Conservation (phyloP, 1,140 invertebrate genomes). For the Euura saliciscinereae region DNA sequence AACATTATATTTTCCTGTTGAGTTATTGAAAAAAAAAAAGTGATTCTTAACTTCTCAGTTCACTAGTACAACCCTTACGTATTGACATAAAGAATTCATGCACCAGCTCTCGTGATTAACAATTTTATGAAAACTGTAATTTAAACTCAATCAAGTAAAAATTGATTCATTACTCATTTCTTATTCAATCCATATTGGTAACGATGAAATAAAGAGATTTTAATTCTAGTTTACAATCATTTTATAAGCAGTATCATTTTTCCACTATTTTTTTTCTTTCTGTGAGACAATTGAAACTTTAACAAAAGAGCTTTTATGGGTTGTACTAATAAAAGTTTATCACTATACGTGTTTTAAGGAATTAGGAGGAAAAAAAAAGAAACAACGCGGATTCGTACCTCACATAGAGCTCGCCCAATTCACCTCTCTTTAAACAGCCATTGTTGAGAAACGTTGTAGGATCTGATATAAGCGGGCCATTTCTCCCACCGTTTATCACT, state of each 20-base stretch:
- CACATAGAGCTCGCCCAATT: slow-evolving; percentile 61
- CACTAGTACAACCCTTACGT: neutral
- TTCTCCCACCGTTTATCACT: slow-evolving; percentile 47
- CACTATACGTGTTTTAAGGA: neutral
- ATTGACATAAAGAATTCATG: too few species aligned
- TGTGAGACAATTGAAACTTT: too few species aligned
- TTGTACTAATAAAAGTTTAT: neutral
- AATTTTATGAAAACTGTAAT: too few species aligned
- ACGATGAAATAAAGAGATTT: too few species aligned
- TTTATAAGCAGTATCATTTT: too few species aligned
- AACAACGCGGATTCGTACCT: slow-evolving; percentile 55
- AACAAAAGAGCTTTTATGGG: neutral
- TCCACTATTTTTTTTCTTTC: too few species aligned
- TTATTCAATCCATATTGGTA: too few species aligned
- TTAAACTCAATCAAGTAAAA: too few species aligned
- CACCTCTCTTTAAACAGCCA: slow-evolving; percentile 57
- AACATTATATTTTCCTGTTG: slow-evolving; percentile 32
- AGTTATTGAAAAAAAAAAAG: slow-evolving; percentile 26
- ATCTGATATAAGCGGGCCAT: slow-evolving; percentile 46
- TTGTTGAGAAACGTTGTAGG: slow-evolving; percentile 51
- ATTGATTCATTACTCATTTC: too few species aligned
- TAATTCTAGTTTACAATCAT: too few species aligned
- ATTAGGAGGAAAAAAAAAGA: slow-evolving; percentile 33
- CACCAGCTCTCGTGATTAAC: too few species aligned
- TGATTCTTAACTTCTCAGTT: slow-evolving; percentile 10